phyloP scores from a whole-genome alignment of 2,797 vertebrate species.

The Atherinosoma microstoma region DNA sequence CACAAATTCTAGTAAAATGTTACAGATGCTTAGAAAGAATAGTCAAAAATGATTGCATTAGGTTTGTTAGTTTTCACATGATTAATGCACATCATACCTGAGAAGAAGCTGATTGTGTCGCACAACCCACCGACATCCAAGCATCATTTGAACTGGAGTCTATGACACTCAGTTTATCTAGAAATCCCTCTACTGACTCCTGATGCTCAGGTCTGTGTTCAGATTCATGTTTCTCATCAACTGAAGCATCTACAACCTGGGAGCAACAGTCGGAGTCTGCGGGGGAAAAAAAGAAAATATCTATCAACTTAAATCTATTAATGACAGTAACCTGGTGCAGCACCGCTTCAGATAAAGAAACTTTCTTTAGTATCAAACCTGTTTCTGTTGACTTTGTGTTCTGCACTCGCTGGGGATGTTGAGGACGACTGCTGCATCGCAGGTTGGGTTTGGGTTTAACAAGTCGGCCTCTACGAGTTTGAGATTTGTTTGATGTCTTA shows the following conservation, averaged over 20 bases:
- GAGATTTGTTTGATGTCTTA: constrained; percentile 31
- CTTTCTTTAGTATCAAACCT: constrained; percentile 49
- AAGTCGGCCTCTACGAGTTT: constrained; percentile 50
- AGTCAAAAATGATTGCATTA: not conserved
- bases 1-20: not conserved
- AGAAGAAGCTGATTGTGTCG: constrained; percentile 1
- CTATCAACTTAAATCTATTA: not conserved
- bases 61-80: not conserved
- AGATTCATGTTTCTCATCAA: constrained; percentile 4
- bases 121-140: not conserved
- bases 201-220: constrained; percentile 4
- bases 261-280: constrained; percentile 10
- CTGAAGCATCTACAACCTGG: not conserved
- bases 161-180: not conserved
- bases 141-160: not conserved
- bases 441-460: constrained; percentile 75
- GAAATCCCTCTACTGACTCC: constrained; percentile 36
- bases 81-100: constrained; percentile 39
- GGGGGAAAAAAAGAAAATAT: not conserved
- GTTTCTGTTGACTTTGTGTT: constrained; percentile 9
- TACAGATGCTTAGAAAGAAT: not conserved
- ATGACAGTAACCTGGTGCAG: not conserved
- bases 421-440: constrained; percentile 22
- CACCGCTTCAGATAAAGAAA: not conserved
- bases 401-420: constrained; percentile 5